Percentiles rank a stretch among this genome's conserved stretches.
phyloP scores from a whole-genome alignment of 1,140 invertebrate genomes.

The Trichonephila inaurata region DNA sequence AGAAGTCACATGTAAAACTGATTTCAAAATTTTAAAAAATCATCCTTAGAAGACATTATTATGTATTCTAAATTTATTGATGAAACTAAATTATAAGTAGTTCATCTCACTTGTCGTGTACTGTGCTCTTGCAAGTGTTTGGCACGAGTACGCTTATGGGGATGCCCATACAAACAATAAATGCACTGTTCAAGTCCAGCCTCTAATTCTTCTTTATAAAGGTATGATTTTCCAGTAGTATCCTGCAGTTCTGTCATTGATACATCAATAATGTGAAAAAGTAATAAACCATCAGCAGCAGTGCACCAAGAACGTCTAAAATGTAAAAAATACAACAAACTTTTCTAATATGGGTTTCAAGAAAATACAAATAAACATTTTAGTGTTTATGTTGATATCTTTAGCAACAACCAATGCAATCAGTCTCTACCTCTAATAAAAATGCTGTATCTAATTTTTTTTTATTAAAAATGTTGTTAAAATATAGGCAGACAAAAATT shows the following conservation, averaged over 20 bases:
- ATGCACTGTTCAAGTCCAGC: conserved; percentile 93
- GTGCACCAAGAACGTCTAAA: conserved; percentile 87
- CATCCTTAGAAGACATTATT: too few species aligned
- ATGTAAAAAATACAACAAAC: not conserved
- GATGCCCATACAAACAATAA: conserved; percentile 93
- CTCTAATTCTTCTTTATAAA: conserved; percentile 82
- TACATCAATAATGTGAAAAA: conserved; percentile 89
- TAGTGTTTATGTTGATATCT: not conserved
- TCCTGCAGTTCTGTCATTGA: conserved; percentile 85
- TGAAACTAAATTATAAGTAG: conserved; percentile 41
- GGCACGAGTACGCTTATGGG: conserved; percentile 87
- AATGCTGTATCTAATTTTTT: too few species aligned
- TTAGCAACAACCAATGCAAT: too few species aligned
- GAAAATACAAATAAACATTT: not conserved
- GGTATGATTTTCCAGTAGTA: conserved; percentile 69
- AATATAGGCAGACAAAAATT: too few species aligned
- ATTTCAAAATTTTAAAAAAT: too few species aligned
- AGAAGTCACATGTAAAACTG: too few species aligned
- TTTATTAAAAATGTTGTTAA: too few species aligned
- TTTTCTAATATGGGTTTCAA: not conserved
- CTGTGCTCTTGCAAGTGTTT: conserved; percentile 90
- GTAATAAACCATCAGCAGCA: conserved; percentile 87
- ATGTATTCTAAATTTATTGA: not conserved
- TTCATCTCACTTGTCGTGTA: conserved; percentile 81
- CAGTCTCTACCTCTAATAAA: too few species aligned